Evolutionary conservation across 2,888 invertebrate species (phyloP).

Genomic region (Fragum sueziense): DNA sequence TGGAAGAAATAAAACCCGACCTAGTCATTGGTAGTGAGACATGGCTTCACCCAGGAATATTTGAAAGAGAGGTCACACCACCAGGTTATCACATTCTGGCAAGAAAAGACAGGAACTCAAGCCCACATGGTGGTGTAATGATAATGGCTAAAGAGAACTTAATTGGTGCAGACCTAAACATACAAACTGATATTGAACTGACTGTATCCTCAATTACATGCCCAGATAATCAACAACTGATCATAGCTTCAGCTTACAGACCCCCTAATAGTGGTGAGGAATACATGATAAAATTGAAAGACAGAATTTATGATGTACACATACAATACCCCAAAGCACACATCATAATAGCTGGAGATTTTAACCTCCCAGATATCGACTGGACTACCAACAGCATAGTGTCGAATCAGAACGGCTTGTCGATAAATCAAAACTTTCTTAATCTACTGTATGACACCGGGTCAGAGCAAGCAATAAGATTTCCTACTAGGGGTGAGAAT

Average conservation of each 20-base stretch:
- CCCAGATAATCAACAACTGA: constrained; percentile 6
- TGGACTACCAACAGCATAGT: background rate
- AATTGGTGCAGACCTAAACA: background rate
- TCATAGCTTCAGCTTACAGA: constrained; percentile 19
- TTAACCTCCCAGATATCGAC: background rate
- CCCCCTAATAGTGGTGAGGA: background rate
- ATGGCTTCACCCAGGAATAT: constrained; percentile 19
- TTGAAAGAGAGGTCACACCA: constrained; percentile 8
- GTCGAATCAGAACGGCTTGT: background rate
- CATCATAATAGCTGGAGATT: background rate
- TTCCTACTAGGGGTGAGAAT: background rate
- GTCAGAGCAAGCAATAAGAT: background rate
- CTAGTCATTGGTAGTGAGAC: constrained; percentile 5
- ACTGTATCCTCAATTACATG: background rate
- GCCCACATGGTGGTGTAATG: constrained; percentile 26
- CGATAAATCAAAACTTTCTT: background rate
- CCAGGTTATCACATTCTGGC: constrained; percentile 14
- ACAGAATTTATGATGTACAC: background rate
- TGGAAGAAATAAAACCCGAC: background rate
- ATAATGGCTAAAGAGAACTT: constrained; percentile 28
- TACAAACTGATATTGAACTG: background rate
- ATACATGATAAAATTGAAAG: background rate
- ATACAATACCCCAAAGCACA: background rate
- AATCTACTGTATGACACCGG: background rate
- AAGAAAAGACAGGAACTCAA: background rate